These are phyloP conservation scores for Pandemis cinnamomeana DNA, from an alignment of 2,888 invertebrate species.

Conservation along the genomic window DNA sequence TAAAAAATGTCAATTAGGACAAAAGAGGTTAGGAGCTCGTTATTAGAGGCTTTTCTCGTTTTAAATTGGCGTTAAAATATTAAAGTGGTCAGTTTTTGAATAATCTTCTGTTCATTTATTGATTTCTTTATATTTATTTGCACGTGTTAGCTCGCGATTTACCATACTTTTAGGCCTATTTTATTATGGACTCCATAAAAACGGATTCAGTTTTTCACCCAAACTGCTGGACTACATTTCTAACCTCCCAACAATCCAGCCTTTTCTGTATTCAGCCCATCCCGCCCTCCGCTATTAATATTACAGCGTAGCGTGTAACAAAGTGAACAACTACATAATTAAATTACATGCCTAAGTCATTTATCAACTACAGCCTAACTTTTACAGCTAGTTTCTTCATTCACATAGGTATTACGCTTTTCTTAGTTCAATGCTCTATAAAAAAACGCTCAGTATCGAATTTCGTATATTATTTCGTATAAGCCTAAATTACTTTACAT, in stretches of 20 bases:
- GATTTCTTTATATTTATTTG: neutral
- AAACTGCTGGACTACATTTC: neutral
- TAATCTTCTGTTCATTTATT: neutral
- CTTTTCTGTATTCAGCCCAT: conserved; percentile 18
- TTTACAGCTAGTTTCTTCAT: conserved; percentile 19
- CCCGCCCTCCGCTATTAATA: conserved; percentile 17
- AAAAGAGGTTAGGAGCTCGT: neutral
- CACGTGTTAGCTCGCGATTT: neutral
- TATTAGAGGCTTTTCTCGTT: neutral
- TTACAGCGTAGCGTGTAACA: conserved; percentile 10
- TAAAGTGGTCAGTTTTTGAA: neutral
- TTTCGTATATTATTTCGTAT: neutral
- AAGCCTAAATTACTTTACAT: too few relatives aligned
- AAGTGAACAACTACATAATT: conserved; percentile 23
- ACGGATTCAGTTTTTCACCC: neutral
- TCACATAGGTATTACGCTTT: neutral
- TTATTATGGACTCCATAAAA: neutral
- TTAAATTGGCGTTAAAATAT: neutral
- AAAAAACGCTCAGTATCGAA: neutral
- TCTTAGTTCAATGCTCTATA: neutral
- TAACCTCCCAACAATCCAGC: conserved; percentile 8
- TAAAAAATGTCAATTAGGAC: neutral
- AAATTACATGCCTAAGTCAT: conserved; percentile 19
- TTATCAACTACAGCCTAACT: conserved; percentile 17
- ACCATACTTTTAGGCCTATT: neutral